These are phyloP conservation scores for Sesamia nonagrioides DNA, from an alignment of 1,140 invertebrate genomes.

Conservation along the genomic window DNA sequence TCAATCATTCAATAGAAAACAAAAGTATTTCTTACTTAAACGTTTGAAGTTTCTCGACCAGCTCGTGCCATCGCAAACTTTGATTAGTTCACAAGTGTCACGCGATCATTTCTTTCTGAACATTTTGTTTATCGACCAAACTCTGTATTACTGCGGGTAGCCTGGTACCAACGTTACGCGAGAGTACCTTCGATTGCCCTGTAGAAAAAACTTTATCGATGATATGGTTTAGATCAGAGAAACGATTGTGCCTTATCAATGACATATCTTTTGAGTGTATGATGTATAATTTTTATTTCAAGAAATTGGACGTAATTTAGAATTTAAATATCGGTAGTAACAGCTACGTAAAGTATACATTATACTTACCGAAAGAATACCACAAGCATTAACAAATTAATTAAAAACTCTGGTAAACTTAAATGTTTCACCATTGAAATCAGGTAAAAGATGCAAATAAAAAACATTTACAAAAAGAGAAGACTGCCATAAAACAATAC, in stretches of 20 bases:
- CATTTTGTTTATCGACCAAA: constrained; percentile 62
- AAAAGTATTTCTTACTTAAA: constrained; percentile 66
- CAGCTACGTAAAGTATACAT: too few species aligned
- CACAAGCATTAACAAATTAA: not conserved
- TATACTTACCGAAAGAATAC: not conserved
- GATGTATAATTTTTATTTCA: not conserved
- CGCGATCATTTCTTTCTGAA: constrained; percentile 62
- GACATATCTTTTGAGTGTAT: not conserved
- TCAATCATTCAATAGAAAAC: constrained; percentile 62
- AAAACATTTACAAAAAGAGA: constrained; percentile 23
- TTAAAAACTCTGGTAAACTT: not conserved
- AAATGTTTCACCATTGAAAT: not conserved
- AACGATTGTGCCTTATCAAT: constrained; percentile 16
- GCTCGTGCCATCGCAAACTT: constrained; percentile 67
- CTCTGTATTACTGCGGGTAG: not conserved
- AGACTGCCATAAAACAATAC: constrained; percentile 47
- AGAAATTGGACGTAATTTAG: constrained; percentile 6
- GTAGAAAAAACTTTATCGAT: constrained; percentile 21
- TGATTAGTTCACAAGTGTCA: constrained; percentile 64
- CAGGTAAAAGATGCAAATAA: constrained; percentile 12
- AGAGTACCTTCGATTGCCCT: constrained; percentile 3
- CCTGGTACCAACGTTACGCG: not conserved
- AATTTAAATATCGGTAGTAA: not conserved
- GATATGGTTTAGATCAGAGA: not conserved
- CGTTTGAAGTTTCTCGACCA: constrained; percentile 56